These are phyloP conservation scores for Calonectris borealis DNA, from an alignment of 2,113 vertebrate genomes.

Conservation along the genomic window DNA sequence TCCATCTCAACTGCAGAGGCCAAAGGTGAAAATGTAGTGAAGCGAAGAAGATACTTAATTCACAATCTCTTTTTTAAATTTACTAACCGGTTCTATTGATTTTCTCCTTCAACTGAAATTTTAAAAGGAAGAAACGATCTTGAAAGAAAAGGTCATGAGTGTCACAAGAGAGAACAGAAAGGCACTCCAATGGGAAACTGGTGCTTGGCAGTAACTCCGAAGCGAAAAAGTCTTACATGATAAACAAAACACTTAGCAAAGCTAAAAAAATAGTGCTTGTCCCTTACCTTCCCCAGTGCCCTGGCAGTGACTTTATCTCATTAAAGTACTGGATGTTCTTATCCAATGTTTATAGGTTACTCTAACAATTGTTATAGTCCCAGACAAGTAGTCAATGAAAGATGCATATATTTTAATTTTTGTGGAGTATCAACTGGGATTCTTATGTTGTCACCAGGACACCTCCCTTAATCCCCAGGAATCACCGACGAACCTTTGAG, in stretches of 20 bases:
- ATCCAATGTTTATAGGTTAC: background rate
- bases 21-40: background rate
- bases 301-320: background rate
- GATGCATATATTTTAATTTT: background rate
- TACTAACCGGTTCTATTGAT: background rate
- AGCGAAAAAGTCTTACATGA: background rate
- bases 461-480: background rate
- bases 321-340: background rate
- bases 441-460: background rate
- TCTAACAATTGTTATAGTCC: background rate
- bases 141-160: background rate
- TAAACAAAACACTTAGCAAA: background rate
- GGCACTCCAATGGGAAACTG: background rate
- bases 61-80: background rate
- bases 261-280: background rate
- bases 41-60: background rate
- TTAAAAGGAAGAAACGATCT: background rate
- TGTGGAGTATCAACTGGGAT: background rate
- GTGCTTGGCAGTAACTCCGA: background rate
- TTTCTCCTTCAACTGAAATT: background rate
- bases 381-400: background rate
- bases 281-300: background rate
- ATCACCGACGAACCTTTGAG: background rate
- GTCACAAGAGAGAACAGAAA: background rate
- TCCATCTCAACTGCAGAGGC: background rate